Conservation (phyloP, 1,140 invertebrate species). For the Drosophila tristis region DNA sequence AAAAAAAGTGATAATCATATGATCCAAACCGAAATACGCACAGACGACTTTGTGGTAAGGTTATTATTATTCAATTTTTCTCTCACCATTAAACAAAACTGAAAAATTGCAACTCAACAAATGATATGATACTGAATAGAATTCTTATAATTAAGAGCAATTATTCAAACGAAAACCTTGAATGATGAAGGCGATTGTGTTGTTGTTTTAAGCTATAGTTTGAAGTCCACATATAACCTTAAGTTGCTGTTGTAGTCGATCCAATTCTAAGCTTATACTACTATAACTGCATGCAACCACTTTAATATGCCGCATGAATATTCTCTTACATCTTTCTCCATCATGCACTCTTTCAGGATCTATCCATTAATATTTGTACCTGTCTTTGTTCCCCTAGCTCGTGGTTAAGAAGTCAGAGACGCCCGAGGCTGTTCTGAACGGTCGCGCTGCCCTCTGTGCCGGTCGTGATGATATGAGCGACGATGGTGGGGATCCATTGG, state of each 20-base stretch:
- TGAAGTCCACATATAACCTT: background rate
- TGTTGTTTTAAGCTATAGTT: constrained; percentile 6
- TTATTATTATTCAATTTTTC: constrained; percentile 84
- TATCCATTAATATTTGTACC: constrained; percentile 26
- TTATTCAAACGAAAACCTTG: background rate
- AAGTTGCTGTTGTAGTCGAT: no score
- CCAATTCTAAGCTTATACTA: constrained; percentile 3
- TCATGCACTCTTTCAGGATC: background rate
- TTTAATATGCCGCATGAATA: constrained; percentile 15
- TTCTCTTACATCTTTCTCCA: background rate
- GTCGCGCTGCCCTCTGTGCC: constrained; percentile 91
- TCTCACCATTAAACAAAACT: constrained; percentile 50
- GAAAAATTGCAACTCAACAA: constrained; percentile 59
- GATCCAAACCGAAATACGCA: constrained; percentile 84
- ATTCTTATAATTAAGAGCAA: constrained; percentile 30
- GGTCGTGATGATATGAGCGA: constrained; percentile 91
- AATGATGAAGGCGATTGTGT: constrained; percentile 28
- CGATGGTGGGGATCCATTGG: constrained; percentile 87
- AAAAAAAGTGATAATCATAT: constrained; percentile 84
- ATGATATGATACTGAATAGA: constrained; percentile 16
- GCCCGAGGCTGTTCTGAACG: constrained; percentile 88
- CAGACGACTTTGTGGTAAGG: constrained; percentile 85
- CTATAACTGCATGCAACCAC: constrained; percentile 14
- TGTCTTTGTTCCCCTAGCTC: constrained; percentile 77
- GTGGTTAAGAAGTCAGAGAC: constrained; percentile 87